A percentile compares a stretch with the other conserved stretches of the same genome.
These are phyloP conservation scores for Manis javanica DNA, from an alignment of 2,797 vertebrate species.

Conservation along the genomic window DNA sequence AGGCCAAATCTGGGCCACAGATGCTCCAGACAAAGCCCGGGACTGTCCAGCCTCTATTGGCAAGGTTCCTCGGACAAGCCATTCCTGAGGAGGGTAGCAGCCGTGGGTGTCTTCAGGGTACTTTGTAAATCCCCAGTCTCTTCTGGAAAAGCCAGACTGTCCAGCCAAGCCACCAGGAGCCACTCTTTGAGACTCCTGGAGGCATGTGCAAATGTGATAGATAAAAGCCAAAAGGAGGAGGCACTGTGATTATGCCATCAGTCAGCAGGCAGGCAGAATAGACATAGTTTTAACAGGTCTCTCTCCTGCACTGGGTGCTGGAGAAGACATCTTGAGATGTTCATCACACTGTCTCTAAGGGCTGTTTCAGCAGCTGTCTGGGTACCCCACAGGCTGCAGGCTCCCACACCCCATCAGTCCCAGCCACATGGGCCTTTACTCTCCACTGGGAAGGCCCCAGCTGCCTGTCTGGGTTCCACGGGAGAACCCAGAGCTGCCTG, in stretches of 20 bases:
- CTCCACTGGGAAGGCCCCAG: constrained; percentile 59
- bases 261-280: constrained; percentile 62
- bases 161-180: neutral
- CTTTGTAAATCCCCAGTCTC: neutral
- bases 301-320: constrained; percentile 3
- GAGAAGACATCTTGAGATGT: constrained; percentile 73
- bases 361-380: constrained; percentile 65
- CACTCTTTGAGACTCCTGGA: neutral
- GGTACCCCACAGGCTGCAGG: constrained; percentile 68
- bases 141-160: neutral
- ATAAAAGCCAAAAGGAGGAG: constrained; percentile 56
- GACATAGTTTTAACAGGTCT: constrained; percentile 73
- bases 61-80: neutral
- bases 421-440: constrained; percentile 78
- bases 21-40: neutral
- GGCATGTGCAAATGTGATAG: neutral
- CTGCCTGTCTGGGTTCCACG: constrained; percentile 54
- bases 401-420: constrained; percentile 77
- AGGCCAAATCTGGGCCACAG: neutral
- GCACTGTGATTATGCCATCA: constrained; percentile 69
- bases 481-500: constrained; percentile 70
- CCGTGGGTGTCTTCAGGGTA: rapidly evolving
- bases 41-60: neutral
- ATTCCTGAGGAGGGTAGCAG: neutral
- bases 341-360: constrained; percentile 75